Conservation (phyloP, 2,888 invertebrate species). For the Phortica okadai region DNA sequence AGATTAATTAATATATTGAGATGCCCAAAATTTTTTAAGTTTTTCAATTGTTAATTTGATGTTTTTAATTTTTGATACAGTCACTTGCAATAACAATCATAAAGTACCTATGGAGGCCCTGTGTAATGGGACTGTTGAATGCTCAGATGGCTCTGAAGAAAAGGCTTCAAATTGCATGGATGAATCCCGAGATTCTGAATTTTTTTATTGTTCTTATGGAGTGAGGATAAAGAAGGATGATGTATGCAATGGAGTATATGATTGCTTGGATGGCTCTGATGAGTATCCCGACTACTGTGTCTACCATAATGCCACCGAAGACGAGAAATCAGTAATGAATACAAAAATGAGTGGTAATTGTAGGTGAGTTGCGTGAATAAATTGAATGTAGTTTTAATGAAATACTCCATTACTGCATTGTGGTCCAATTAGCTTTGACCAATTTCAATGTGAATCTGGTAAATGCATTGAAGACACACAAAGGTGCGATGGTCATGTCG, state of each 20-base stretch:
- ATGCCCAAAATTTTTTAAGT: too few relatives aligned
- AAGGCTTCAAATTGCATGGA: background rate
- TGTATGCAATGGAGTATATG: background rate
- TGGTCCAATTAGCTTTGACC: background rate
- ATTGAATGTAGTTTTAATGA: background rate
- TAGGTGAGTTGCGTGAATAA: background rate
- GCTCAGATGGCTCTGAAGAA: background rate
- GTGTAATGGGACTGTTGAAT: background rate
- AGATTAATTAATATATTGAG: too few relatives aligned
- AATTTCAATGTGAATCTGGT: slow-evolving; percentile 2
- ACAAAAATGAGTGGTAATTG: background rate
- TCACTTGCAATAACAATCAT: too few relatives aligned
- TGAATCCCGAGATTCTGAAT: background rate
- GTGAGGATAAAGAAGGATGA: background rate
- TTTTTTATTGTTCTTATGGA: slow-evolving; percentile 1
- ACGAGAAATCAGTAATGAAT: background rate
- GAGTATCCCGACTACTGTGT: background rate
- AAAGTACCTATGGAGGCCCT: too few relatives aligned
- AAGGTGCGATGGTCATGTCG: background rate
- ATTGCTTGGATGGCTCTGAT: slow-evolving; percentile 17
- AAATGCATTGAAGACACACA: background rate
- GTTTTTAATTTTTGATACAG: too few relatives aligned
- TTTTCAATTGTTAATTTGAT: too few relatives aligned
- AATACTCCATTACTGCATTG: background rate
- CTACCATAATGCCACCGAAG: background rate